These are phyloP conservation scores for Sciaenops ocellatus DNA, from an alignment of 2,797 vertebrate genomes.

Conservation along the genomic window DNA sequence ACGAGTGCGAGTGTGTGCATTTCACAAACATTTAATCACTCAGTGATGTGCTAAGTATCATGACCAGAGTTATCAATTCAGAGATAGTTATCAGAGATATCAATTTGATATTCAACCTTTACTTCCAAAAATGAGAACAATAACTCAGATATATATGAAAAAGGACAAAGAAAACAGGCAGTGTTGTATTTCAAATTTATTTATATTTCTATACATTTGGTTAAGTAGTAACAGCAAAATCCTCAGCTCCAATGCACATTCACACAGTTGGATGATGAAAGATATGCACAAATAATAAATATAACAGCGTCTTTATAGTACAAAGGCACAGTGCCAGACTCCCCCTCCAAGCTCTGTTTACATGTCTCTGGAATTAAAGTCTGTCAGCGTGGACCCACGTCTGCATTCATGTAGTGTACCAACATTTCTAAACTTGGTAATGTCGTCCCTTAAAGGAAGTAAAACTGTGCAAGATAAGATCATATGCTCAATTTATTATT, in stretches of 20 bases:
- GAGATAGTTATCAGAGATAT: no score
- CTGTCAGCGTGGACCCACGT: constrained; percentile 7
- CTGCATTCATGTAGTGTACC: constrained; percentile 25
- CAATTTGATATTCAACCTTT: background rate
- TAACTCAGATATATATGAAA: background rate
- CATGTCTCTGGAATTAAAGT: constrained; percentile 21
- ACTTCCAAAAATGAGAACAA: background rate
- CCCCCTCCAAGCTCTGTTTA: background rate
- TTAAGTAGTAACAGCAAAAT: constrained; percentile 28
- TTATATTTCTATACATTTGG: constrained; percentile 46
- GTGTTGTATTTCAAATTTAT: constrained; percentile 15
- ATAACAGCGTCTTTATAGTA: constrained; percentile 22
- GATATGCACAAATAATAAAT: constrained; percentile 58
- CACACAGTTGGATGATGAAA: constrained; percentile 32
- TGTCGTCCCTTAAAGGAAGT: constrained; percentile 4
- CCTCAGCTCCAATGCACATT: constrained; percentile 16
- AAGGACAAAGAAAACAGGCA: background rate
- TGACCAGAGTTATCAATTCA: no score
- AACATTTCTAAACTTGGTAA: constrained; percentile 20
- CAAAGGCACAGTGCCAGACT: constrained; percentile 23
- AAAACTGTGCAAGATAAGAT: constrained; percentile 12
- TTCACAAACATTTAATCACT: background rate
- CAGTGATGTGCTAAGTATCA: background rate
- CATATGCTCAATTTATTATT: background rate
- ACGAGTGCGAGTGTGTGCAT: background rate